phyloP scores from a whole-genome alignment of 1,140 invertebrate genomes.

The Hypsibius dujardini region DNA sequence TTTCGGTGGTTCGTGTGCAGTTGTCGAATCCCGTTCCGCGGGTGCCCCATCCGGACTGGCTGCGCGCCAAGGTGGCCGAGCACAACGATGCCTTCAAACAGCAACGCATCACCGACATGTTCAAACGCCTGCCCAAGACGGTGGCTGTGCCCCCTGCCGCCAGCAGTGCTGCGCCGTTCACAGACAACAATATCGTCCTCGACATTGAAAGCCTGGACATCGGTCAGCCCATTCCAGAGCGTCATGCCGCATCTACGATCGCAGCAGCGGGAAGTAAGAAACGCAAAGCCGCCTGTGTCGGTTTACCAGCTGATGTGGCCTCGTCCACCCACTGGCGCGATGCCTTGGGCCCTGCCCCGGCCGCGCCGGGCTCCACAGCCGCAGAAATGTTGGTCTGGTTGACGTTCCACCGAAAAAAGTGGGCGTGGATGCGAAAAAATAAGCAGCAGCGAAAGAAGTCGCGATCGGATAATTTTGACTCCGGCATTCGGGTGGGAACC shows the following conservation, averaged over 20 bases:
- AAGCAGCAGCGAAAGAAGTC: conserved; percentile 28
- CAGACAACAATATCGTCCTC: too few species aligned
- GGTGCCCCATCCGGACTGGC: conserved; percentile 87
- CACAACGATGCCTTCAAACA: conserved; percentile 81
- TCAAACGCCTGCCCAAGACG: conserved; percentile 32
- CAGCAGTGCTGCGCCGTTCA: not conserved
- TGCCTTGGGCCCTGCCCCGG: conserved; percentile 55
- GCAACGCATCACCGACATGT: conserved; percentile 80
- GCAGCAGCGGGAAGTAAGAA: not conserved
- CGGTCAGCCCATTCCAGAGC: not conserved
- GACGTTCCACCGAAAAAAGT: conserved; percentile 81
- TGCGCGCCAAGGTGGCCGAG: conserved; percentile 83
- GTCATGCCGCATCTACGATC: not conserved
- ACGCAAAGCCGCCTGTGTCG: not conserved
- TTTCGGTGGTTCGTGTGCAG: not conserved
- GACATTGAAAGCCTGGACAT: not conserved
- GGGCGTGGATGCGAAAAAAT: conserved; percentile 39
- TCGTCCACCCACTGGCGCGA: conserved; percentile 54
- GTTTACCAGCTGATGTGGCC: conserved; percentile 24
- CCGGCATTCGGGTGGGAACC: conserved; percentile 25
- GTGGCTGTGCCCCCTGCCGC: not conserved
- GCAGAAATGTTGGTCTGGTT: conserved; percentile 56
- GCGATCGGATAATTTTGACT: not conserved
- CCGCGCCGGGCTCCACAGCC: conserved; percentile 53
- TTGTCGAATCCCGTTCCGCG: conserved; percentile 81